phyloP scores from a whole-genome alignment of 1,140 invertebrate genomes.

The Hormaphis cornu region DNA sequence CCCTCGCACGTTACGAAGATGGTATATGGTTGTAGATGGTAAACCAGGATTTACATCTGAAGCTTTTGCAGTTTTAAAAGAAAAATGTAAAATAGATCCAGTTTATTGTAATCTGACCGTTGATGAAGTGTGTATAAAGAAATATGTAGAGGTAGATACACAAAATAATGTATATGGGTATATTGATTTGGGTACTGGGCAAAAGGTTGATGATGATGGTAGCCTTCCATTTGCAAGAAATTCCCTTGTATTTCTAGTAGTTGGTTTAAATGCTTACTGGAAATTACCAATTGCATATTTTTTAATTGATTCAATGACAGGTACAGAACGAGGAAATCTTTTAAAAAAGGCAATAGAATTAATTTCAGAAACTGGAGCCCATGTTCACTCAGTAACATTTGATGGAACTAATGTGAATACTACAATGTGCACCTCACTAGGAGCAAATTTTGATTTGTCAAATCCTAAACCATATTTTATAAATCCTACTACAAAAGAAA shows the following conservation, averaged over 20 bases:
- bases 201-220: not conserved
- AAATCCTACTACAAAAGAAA: not conserved
- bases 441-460: not conserved
- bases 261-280: constrained; percentile 6
- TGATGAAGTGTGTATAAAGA: not conserved
- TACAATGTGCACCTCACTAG: constrained; percentile 35
- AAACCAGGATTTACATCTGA: constrained; percentile 14
- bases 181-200: not conserved
- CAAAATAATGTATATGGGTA: not conserved
- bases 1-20: not conserved
- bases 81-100: not conserved
- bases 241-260: not conserved
- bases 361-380: constrained; percentile 35
- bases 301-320: constrained; percentile 6
- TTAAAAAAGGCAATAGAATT: constrained; percentile 35
- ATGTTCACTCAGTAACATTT: constrained; percentile 39
- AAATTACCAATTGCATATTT: constrained; percentile 18
- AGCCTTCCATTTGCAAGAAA: not conserved
- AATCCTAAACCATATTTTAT: not conserved
- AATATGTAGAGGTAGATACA: not conserved
- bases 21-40: constrained; percentile 3
- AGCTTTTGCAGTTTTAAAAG: not conserved
- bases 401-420: constrained; percentile 39
- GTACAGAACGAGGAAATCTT: constrained; percentile 29
- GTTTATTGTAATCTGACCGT: not conserved